phyloP scores from a whole-genome alignment of 2,888 invertebrate genomes.

The Diloba caeruleocephala region DNA sequence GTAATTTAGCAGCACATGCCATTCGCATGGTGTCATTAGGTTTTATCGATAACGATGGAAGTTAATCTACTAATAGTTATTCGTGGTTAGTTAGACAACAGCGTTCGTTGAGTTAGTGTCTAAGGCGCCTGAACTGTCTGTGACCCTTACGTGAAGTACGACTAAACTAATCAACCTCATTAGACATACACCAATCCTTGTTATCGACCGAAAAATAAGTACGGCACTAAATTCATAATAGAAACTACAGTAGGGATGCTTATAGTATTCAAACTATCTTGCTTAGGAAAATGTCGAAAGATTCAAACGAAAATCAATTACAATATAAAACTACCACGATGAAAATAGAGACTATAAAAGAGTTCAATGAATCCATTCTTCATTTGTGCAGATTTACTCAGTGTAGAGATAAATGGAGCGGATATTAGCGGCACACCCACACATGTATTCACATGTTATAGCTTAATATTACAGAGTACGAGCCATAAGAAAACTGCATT shows the following conservation, averaged over 20 bases:
- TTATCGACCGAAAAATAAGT: slow-evolving; percentile 57
- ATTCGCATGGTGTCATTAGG: slow-evolving; percentile 44
- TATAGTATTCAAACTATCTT: slow-evolving; percentile 1
- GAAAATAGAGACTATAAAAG: slow-evolving; percentile 48
- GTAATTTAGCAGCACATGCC: slow-evolving; percentile 34
- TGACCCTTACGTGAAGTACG: slow-evolving; percentile 66
- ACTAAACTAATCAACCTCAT: slow-evolving; percentile 70
- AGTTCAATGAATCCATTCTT: slow-evolving; percentile 64
- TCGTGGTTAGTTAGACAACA: slow-evolving; percentile 38
- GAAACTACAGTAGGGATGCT: background rate
- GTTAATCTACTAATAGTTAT: slow-evolving; percentile 38
- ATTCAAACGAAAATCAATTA: slow-evolving; percentile 27
- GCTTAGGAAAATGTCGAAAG: slow-evolving; percentile 5
- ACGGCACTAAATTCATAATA: slow-evolving; percentile 28
- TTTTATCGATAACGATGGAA: slow-evolving; percentile 33
- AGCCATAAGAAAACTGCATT: slow-evolving; percentile 64
- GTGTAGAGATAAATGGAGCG: slow-evolving; percentile 70
- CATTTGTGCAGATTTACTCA: slow-evolving; percentile 63
- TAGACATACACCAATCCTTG: slow-evolving; percentile 47
- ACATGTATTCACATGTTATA: slow-evolving; percentile 66
- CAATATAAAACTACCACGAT: slow-evolving; percentile 28
- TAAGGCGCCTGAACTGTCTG: slow-evolving; percentile 63
- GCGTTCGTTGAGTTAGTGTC: slow-evolving; percentile 53
- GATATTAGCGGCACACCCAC: slow-evolving; percentile 72
- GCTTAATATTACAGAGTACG: slow-evolving; percentile 56